A percentile compares a stretch with the other conserved stretches of the same genome.
Conservation (phyloP, 2,888 invertebrate species). For the Biston betularia region DNA sequence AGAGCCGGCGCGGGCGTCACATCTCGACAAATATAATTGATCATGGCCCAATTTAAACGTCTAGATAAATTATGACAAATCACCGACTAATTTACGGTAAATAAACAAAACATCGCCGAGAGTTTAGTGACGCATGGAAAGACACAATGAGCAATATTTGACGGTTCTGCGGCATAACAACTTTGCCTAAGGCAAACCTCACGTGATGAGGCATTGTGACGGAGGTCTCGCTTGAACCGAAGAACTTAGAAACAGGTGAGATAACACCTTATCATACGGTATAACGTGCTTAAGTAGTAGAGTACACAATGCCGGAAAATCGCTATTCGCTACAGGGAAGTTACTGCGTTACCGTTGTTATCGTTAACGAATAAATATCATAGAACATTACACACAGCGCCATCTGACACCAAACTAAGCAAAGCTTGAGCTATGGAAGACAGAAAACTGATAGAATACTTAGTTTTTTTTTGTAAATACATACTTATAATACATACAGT, state of each 20-base stretch:
- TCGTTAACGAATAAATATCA: too few species aligned
- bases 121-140: conserved; percentile 66
- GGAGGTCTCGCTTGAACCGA: conserved; percentile 19
- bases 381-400: too few species aligned
- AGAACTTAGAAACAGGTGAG: conserved; percentile 13
- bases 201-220: conserved; percentile 33
- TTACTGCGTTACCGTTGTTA: not conserved
- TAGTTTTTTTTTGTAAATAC: too few species aligned
- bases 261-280: conserved; percentile 21
- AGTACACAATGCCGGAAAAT: conserved; percentile 5
- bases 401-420: too few species aligned
- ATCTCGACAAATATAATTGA: conserved; percentile 48
- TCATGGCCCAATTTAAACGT: conserved; percentile 61
- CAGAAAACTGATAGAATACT: too few species aligned
- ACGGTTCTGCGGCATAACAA: conserved; percentile 41
- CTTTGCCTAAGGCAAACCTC: conserved; percentile 26
- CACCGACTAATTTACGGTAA: conserved; percentile 67
- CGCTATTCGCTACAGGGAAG: conserved; percentile 13
- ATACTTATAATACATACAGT: too few species aligned
- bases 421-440: too few species aligned
- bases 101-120: conserved; percentile 59
- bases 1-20: conserved; percentile 53
- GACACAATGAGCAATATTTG: conserved; percentile 50
- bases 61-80: conserved; percentile 77
- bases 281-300: not conserved